Conservation (phyloP, 2,888 invertebrate genomes). For the Cheilosia pagana region DNA sequence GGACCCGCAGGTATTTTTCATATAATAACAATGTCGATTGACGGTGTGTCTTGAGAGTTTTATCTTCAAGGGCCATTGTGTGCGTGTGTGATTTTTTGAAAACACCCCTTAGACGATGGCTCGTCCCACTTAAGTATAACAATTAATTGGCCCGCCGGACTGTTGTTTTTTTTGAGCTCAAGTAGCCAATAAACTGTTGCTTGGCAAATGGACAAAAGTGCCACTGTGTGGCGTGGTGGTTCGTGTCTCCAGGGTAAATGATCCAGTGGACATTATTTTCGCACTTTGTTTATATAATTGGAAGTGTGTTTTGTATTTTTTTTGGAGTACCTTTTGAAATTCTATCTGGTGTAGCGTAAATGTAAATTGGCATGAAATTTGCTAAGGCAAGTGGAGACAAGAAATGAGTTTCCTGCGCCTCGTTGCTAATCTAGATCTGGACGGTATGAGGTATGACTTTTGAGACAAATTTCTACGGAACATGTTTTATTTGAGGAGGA, state of each 20-base stretch:
- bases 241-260: neutral
- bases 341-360: too few relatives aligned
- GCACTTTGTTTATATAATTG: neutral
- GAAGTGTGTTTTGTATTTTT: neutral
- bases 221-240: neutral
- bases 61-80: neutral
- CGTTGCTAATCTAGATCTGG: neutral
- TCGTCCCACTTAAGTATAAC: neutral
- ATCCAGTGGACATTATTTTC: neutral
- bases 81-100: neutral
- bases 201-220: neutral
- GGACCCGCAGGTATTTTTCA: neutral
- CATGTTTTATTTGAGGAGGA: too few relatives aligned
- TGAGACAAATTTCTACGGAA: neutral
- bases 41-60: neutral
- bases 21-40: conserved; percentile 4
- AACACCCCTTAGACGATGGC: neutral
- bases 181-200: neutral
- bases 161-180: neutral
- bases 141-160: neutral
- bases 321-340: too few relatives aligned
- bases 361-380: neutral
- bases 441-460: neutral
- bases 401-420: neutral
- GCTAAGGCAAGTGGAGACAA: neutral